Base-by-base conservation (phyloP, 2,888 invertebrate species). In the Carabus problematicus region DNA sequence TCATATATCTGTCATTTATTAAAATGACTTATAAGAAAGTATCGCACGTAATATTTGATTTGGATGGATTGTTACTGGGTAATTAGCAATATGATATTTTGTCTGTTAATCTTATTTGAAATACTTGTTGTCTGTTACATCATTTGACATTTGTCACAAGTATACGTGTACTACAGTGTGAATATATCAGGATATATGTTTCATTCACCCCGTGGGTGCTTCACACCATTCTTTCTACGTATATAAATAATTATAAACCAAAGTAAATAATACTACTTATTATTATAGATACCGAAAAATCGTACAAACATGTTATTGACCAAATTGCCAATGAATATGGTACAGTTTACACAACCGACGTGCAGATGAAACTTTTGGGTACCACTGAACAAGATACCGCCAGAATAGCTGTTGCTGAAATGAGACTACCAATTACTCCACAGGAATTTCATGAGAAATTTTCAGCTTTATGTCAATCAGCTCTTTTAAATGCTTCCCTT, bases 241-340 rank as follows among this genome's bases (percentile, higher is more conserved):
- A 18, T 11, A 52, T 2, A 12, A 14, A 11, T 52, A 52, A 6
- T 9, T 47, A 47, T 47, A 8, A 7, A 16, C 6, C 4, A 49
- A 49, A 16, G 12, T n/a, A 49, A 52, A 16, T 40, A 41, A 59
- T 41, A 43, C 59, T 58, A 39, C 43, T 58, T 58, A 49, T 16
- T 16, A 49, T 81, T 83, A 40, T 83, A 94, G 95, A 95, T 80
- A 93, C 95, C 0, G 95, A 95, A 82, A 85, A 84, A 59, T 85
- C 92, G 14, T 95, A 95, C 80, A 90, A 92, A 75, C 86, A 87
- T 77, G 90, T 92, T 78, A 89, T 91, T 73, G 85, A 86, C 72
- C 85, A 87, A 75, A 86, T 93, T 73, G 89, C 89, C 73, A 85
- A 85, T 6, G 84, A 86, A 72, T 94, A 89, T 81, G 92, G 91